Percentiles rank a stretch among this genome's conserved stretches.
Evolutionary conservation across 2,113 vertebrate genomes (phyloP).

Genomic region (Hipposideros armiger): DNA sequence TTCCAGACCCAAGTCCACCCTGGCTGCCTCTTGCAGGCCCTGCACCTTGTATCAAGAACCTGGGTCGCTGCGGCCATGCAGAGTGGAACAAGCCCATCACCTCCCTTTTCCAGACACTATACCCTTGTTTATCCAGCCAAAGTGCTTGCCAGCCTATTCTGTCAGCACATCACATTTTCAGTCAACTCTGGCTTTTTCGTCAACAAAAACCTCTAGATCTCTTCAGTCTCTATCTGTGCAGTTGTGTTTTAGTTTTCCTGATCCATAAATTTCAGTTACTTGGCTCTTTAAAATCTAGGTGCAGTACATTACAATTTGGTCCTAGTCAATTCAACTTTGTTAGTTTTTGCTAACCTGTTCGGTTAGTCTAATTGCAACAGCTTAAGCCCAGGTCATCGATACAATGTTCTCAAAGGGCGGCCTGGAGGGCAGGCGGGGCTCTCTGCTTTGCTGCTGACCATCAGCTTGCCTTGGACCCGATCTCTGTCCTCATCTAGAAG

Average conservation of each 20-base stretch:
- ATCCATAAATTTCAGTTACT: neutral
- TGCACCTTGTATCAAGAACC: neutral
- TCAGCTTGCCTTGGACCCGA: neutral
- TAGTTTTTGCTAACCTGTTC: neutral
- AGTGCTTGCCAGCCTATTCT: neutral
- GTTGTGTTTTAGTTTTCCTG: neutral
- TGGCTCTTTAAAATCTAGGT: neutral
- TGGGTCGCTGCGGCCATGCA: neutral
- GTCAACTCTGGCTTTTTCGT: neutral
- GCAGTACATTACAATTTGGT: neutral
- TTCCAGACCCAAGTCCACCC: neutral
- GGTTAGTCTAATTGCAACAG: neutral
- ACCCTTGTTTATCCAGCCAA: neutral
- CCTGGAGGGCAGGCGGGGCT: no score
- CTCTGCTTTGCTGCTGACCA: no score
- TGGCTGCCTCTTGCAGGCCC: neutral
- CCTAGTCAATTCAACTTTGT: neutral
- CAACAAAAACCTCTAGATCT: no score
- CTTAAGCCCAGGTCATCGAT: neutral
- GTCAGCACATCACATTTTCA: accelerated
- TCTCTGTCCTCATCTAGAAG: neutral
- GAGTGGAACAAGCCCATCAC: neutral
- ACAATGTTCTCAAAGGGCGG: no score
- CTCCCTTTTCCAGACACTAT: neutral
- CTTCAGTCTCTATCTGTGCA: neutral